Base-by-base conservation (phyloP, 2,113 vertebrate genomes). In the Notothenia coriiceps region DNA sequence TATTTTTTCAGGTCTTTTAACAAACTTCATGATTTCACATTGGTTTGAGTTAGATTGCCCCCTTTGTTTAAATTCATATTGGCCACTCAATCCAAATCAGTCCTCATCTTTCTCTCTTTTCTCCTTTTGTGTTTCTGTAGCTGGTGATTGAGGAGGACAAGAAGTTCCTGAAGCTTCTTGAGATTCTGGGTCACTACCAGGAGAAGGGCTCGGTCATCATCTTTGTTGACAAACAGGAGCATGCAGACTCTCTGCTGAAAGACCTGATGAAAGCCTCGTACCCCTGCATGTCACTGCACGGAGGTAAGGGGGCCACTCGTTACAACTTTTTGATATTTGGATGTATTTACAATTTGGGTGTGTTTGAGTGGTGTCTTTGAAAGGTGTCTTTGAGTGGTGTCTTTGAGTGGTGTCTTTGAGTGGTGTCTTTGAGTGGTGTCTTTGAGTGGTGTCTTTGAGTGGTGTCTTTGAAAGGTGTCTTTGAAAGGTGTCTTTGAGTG, bases 211-310 rank as follows among this genome's bases (percentile, higher is more conserved):
- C 98, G 0, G 97, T 99, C 80, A 98, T 99, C 80, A 98, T 99
- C 86, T 99, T 99, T 89, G 97, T 99, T 82, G 98, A 99, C 94
- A 99, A 99, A 76, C 98, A 99, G 84, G 98, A 99, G 84, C 98
- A 99, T 0, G 98, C 98, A 1, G 98, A 99, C 49, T 96, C 85
- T 0, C 91, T 99, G 79, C 88, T 99, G 18, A 99, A 99, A 92
- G 98, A 99, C 88, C 93, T 99, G 86, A 99, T 99, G 98, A 98
- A 98, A 92, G 98, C 98, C 17, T 98, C 98, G 12, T 99, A 99
- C 44, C 98, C 98, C 55, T 99, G 98, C 94, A 95, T 99, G 96
- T 99, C 98, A 70, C 96, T 99, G 77, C 98, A 99, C 47, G 98
- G 98, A 96, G 98, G 98, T 99, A 94, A 56, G 22, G 35, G 17